Conservation (phyloP, 2,113 vertebrate genomes). For the Ictidomys tridecemlineatus region DNA sequence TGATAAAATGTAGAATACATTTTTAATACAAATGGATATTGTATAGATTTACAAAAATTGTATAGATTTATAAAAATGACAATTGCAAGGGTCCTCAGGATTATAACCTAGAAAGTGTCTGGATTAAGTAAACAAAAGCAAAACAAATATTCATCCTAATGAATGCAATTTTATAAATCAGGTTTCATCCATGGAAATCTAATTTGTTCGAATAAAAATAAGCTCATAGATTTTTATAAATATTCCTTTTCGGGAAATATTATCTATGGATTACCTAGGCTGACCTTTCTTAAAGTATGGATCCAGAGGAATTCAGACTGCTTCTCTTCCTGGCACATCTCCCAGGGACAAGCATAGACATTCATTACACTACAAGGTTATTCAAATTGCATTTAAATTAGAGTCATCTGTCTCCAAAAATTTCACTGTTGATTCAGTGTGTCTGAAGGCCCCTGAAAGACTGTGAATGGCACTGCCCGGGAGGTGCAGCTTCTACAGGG, state of each 20-base stretch:
- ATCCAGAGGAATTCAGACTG: not conserved
- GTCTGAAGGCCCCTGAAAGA: not conserved
- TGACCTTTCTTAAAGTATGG: not conserved
- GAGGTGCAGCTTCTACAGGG: not conserved
- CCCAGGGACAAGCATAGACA: not conserved
- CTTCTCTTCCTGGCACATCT: not conserved
- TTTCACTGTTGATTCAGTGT: not conserved
- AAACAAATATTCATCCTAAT: not conserved
- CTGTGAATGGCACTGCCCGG: not conserved
- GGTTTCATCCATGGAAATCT: not conserved
- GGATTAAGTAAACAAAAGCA: not conserved
- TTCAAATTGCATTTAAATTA: constrained; percentile 11
- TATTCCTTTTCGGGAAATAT: not conserved
- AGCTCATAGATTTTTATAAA: not conserved
- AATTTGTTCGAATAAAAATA: not conserved
- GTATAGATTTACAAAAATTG: too few relatives aligned
- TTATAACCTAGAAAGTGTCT: not conserved
- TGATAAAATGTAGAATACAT: not conserved
- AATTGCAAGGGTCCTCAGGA: not conserved
- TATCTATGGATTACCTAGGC: not conserved
- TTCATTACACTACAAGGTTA: not conserved
- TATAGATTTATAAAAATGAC: not conserved
- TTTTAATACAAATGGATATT: not conserved
- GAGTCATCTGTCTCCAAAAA: not conserved
- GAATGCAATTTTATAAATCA: not conserved